These are phyloP conservation scores for Sympetrum striolatum DNA, from an alignment of 2,888 invertebrate genomes.

Conservation along the genomic window DNA sequence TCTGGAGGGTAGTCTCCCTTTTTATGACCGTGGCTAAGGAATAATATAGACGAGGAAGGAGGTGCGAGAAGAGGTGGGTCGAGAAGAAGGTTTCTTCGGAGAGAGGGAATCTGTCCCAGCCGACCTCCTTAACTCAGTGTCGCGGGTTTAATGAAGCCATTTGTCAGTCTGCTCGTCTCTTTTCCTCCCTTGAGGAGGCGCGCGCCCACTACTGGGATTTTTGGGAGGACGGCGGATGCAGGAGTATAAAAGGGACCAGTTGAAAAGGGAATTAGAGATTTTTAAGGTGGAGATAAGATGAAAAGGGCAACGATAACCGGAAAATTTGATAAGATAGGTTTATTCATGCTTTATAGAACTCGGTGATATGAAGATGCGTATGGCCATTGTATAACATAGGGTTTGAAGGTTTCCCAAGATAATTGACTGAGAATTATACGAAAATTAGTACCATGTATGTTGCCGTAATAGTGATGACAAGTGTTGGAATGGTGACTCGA, in stretches of 20 bases:
- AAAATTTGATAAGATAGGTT: not conserved
- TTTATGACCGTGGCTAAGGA: not conserved
- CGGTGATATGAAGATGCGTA: not conserved
- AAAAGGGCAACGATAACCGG: not conserved
- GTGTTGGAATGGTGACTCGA: no score
- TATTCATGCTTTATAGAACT: not conserved
- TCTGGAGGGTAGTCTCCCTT: not conserved
- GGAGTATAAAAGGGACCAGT: not conserved
- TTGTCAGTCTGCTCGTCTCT: slow-evolving; percentile 42
- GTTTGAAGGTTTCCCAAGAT: no score
- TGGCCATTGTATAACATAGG: not conserved
- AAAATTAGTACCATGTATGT: no score
- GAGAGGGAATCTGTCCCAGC: slow-evolving; percentile 32
- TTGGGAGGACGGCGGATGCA: not conserved
- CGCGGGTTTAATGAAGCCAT: slow-evolving; percentile 39
- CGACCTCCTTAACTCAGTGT: slow-evolving; percentile 41
- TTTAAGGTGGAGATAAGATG: no score
- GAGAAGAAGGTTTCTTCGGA: not conserved
- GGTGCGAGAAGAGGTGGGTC: not conserved
- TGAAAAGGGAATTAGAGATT: not conserved
- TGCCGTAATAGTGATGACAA: no score
- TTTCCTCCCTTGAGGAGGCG: not conserved
- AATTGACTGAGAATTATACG: no score
- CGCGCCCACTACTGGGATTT: not conserved
- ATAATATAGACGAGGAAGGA: not conserved